Conservation (phyloP, 2,113 vertebrate species). For the Anser cygnoides region DNA sequence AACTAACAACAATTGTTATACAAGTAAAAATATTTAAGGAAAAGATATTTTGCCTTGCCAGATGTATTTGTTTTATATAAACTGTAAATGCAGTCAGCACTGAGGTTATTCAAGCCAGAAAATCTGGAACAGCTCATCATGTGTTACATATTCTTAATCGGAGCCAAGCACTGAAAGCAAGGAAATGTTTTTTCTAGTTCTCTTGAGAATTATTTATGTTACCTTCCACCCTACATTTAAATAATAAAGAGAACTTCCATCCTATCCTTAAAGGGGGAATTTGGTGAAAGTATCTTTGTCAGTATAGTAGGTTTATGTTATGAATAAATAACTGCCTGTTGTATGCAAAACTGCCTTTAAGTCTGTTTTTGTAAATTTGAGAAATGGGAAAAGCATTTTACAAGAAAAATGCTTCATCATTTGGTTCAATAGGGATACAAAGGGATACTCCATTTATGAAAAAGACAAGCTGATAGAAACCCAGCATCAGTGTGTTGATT, state of each 20-base stretch:
- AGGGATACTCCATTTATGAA: neutral
- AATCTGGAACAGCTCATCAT: constrained; percentile 49
- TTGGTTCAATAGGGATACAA: neutral
- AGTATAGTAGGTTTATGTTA: neutral
- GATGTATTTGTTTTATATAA: constrained; percentile 45
- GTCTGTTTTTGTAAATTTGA: neutral
- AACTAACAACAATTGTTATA: neutral
- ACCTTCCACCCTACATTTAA: constrained; percentile 35
- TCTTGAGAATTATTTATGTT: constrained; percentile 47
- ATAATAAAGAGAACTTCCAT: neutral
- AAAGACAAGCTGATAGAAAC: neutral
- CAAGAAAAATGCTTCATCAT: neutral
- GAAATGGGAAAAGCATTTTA: neutral
- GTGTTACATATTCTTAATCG: constrained; percentile 18
- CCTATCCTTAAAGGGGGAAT: neutral
- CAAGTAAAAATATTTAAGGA: constrained; percentile 12
- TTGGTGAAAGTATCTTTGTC: neutral
- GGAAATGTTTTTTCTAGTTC: constrained; percentile 14
- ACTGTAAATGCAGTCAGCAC: constrained; percentile 10
- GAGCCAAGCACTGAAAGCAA: constrained; percentile 51
- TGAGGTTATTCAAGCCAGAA: constrained; percentile 50
- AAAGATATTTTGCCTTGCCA: constrained; percentile 15
- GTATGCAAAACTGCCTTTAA: neutral
- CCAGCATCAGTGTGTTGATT: neutral
- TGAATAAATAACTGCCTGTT: neutral